phyloP scores from a whole-genome alignment of 2,888 invertebrate genomes.

The Philonicus albiceps region DNA sequence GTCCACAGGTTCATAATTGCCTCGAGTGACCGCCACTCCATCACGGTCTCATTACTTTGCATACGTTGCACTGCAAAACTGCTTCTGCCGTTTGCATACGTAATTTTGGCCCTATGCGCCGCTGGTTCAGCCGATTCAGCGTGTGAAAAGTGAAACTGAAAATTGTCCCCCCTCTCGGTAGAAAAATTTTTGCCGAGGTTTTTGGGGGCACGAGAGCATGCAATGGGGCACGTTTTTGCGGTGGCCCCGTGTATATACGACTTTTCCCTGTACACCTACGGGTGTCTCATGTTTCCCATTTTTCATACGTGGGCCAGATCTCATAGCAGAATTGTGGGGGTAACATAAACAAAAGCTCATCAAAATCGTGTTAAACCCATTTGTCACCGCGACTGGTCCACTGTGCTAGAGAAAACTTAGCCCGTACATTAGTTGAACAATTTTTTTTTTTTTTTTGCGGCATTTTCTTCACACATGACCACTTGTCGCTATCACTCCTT shows the following conservation, averaged over 20 bases:
- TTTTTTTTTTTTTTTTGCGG: conserved; percentile 3
- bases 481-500: neutral
- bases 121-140: neutral
- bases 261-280: neutral
- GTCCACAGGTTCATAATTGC: conserved; percentile 4
- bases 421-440: conserved; percentile 39
- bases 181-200: conserved; percentile 15
- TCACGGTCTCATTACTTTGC: conserved; percentile 6
- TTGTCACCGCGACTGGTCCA: neutral
- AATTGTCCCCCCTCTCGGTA: neutral
- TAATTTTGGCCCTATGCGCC: conserved; percentile 1
- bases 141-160: conserved; percentile 37
- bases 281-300: neutral
- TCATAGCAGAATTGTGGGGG: neutral
- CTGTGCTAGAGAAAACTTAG: neutral
- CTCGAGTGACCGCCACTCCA: neutral
- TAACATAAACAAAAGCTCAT: conserved; percentile 49
- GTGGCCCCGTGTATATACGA: neutral
- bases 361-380: conserved; percentile 48
- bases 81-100: conserved; percentile 4
- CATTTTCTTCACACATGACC: neutral
- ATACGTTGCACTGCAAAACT: neutral
- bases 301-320: neutral
- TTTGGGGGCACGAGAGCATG: neutral
- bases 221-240: neutral